Percentiles rank a stretch among this genome's conserved stretches.
Conservation (phyloP, 2,797 vertebrate species). For the Sardinella longiceps region DNA sequence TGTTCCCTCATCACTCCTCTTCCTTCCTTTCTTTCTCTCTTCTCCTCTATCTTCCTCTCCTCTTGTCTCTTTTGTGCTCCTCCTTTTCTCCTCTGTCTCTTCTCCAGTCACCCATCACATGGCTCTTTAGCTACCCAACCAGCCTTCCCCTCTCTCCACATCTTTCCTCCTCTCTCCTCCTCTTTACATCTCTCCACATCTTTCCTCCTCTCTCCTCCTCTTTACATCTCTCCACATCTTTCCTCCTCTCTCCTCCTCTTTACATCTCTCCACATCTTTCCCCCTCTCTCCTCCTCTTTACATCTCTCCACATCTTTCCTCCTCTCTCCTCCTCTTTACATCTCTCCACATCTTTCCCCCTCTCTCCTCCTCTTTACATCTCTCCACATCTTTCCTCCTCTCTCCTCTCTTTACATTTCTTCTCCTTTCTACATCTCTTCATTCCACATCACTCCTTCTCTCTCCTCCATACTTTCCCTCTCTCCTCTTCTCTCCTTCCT, state of each 20-base stretch:
- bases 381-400: background rate
- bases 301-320: background rate
- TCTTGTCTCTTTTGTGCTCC: background rate
- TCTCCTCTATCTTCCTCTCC: conserved; percentile 18
- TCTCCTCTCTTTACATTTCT: background rate
- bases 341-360: no score
- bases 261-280: no score
- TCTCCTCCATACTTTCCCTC: no score
- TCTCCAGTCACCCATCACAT: background rate
- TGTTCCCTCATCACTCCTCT: conserved; percentile 2
- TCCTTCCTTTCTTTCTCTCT: background rate
- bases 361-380: no score
- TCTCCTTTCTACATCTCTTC: no score
- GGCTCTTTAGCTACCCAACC: conserved; percentile 8
- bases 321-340: background rate
- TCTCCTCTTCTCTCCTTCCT: no score
- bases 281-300: no score
- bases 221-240: no score
- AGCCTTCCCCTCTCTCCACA: background rate
- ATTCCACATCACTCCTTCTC: background rate
- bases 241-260: background rate
- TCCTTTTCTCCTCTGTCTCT: background rate
- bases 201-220: no score
- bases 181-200: no score
- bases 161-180: background rate